These are phyloP conservation scores for Catagonus wagneri DNA, from an alignment of 2,113 vertebrate genomes.

Conservation along the genomic window DNA sequence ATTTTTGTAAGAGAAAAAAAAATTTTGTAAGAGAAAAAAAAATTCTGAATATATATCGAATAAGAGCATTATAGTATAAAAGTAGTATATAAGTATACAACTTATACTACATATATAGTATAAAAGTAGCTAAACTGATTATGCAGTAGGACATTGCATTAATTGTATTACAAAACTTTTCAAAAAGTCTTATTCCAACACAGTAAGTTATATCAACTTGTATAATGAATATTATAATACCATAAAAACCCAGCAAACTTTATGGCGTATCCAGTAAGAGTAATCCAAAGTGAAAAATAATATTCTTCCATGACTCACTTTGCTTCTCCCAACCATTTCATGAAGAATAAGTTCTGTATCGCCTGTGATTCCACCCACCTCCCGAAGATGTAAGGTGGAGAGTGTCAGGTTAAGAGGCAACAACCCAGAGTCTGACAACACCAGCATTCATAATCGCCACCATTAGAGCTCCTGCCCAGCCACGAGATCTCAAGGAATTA, in stretches of 20 bases:
- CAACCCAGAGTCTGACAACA: not conserved
- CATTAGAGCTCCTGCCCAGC: not conserved
- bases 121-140: not conserved
- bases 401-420: not conserved
- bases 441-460: rapidly evolving
- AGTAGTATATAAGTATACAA: no score
- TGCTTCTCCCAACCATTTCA: not conserved
- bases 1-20: not conserved
- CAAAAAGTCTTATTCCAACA: not conserved
- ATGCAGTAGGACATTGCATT: not conserved
- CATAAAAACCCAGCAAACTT: not conserved
- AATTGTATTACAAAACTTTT: not conserved
- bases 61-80: not conserved
- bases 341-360: not conserved
- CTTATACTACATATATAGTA: no score
- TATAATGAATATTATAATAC: not conserved
- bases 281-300: not conserved
- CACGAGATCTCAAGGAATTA: not conserved
- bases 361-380: not conserved
- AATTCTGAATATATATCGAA: conserved; percentile 30
- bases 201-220: not conserved
- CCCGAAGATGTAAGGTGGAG: not conserved
- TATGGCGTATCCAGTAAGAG: not conserved
- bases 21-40: not conserved
- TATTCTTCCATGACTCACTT: not conserved